phyloP scores from a whole-genome alignment of 2,113 vertebrate genomes.

The Clupea harengus region DNA sequence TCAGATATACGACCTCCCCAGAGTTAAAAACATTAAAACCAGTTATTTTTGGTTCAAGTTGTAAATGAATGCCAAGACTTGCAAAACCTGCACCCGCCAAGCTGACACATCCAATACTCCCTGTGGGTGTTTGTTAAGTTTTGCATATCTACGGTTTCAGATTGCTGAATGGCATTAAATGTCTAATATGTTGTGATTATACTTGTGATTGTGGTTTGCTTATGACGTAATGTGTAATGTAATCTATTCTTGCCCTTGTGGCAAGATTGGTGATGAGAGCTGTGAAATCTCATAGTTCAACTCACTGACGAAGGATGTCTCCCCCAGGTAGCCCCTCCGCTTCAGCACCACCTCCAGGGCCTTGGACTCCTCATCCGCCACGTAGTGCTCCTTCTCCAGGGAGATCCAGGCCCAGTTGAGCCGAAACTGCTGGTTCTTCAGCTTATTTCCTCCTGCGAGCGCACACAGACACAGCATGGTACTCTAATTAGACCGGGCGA shows the following conservation, averaged over 20 bases:
- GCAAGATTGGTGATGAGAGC: neutral
- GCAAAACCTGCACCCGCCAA: neutral
- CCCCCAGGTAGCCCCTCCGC: conserved; percentile 89
- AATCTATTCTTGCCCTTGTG: neutral
- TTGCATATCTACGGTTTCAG: neutral
- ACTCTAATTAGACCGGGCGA: neutral
- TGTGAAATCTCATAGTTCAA: conserved; percentile 9
- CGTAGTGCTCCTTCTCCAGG: conserved; percentile 85
- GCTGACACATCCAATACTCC: neutral
- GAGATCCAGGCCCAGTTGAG: conserved; percentile 97
- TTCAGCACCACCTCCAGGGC: conserved; percentile 85
- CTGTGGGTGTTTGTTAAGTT: neutral
- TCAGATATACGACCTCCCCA: neutral
- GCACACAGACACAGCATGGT: neutral
- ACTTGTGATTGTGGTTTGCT: neutral
- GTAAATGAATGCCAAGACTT: neutral
- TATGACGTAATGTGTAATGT: neutral
- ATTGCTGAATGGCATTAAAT: neutral
- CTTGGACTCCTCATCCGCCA: conserved; percentile 87
- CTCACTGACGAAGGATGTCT: conserved; percentile 96
- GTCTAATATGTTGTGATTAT: neutral
- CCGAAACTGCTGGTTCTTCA: conserved; percentile 86
- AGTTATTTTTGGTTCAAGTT: neutral
- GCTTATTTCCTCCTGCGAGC: conserved; percentile 84
- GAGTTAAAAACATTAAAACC: neutral